Percentiles rank a stretch among this genome's conserved stretches.
Evolutionary conservation across 2,888 invertebrate genomes (phyloP).

Genomic region (Caenorhabditis sp.): DNA sequence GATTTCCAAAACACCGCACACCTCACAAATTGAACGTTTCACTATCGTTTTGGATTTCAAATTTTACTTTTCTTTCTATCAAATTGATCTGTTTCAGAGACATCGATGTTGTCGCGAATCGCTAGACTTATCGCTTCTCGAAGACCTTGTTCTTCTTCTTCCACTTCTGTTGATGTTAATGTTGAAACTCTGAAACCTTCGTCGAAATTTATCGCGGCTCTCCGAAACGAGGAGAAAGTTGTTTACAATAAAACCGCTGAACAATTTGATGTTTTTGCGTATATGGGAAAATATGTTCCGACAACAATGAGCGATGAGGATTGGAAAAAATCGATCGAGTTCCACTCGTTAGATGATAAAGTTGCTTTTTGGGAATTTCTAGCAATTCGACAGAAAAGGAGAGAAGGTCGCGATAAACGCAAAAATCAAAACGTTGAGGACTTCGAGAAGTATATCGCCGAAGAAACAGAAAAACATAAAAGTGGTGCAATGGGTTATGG

Average conservation of each 20-base stretch:
- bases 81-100: not conserved
- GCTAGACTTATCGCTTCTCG: not conserved
- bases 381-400: constrained; percentile 38
- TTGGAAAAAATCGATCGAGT: constrained; percentile 39
- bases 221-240: constrained; percentile 7
- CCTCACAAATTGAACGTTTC: not conserved
- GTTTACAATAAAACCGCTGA: constrained; percentile 16
- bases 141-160: not conserved
- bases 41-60: not conserved
- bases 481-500: constrained; percentile 63
- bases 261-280: constrained; percentile 53
- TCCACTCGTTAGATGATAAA: constrained; percentile 14
- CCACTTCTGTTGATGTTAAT: not conserved
- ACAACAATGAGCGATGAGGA: constrained; percentile 35
- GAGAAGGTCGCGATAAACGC: constrained; percentile 22
- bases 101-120: not conserved
- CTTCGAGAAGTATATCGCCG: constrained; percentile 9
- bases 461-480: constrained; percentile 27
- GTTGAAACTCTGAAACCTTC: constrained; percentile 1
- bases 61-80: not conserved
- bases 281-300: constrained; percentile 50
- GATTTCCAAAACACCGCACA: too few species aligned
- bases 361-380: constrained; percentile 47
- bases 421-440: not conserved
- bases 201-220: constrained; percentile 12